A percentile compares a stretch with the other conserved stretches of the same genome.
phyloP scores from a whole-genome alignment of 2,113 vertebrate genomes.

The Urocolius indicus region DNA sequence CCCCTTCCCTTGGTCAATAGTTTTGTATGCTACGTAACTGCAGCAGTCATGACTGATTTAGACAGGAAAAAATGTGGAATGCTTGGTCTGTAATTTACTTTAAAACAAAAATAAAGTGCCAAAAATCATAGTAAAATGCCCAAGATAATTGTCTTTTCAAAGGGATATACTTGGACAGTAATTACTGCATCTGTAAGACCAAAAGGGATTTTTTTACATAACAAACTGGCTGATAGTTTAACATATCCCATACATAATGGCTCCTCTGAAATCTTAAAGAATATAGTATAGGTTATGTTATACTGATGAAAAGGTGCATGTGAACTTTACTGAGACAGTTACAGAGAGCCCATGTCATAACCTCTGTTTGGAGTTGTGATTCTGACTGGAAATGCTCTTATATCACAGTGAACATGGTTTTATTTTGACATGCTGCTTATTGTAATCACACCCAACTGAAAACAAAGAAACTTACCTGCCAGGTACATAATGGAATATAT shows the following conservation, averaged over 20 bases:
- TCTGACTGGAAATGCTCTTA: background rate
- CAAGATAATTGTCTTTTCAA: constrained; percentile 19
- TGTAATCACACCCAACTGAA: background rate
- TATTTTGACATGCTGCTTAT: background rate
- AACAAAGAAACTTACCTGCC: background rate
- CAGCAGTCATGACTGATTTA: background rate
- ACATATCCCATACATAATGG: background rate
- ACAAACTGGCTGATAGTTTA: background rate
- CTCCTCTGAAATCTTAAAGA: background rate
- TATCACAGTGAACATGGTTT: background rate
- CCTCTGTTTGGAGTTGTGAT: background rate
- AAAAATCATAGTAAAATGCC: background rate
- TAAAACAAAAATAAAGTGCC: constrained; percentile 27
- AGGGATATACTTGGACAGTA: background rate
- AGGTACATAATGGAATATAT: background rate
- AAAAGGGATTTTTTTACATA: background rate
- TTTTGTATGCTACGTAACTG: background rate
- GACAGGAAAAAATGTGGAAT: background rate
- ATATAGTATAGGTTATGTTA: background rate
- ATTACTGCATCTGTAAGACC: background rate
- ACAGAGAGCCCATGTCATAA: background rate
- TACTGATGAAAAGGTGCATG: background rate
- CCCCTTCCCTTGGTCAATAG: background rate
- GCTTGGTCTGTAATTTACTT: background rate
- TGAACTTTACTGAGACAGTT: background rate